phyloP scores from a whole-genome alignment of 2,797 vertebrate species.

The Ctenosaura bakeri region DNA sequence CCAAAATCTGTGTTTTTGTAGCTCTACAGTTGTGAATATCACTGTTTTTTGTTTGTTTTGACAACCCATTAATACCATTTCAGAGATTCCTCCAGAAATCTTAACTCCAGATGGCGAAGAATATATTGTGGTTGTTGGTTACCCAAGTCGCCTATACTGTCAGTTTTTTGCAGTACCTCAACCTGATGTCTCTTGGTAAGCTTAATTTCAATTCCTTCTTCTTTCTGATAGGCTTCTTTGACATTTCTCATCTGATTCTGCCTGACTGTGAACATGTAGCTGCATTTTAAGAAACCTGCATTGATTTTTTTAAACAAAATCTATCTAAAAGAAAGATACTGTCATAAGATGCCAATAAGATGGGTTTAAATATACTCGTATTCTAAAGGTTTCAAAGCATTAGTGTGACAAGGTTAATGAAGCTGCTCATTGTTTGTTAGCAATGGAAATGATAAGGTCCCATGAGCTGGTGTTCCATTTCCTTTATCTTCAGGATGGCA shows the following conservation, averaged over 20 bases:
- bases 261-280: not conserved
- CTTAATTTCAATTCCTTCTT: not conserved
- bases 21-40: not conserved
- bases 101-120: constrained; percentile 86
- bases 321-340: not conserved
- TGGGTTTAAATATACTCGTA: not conserved
- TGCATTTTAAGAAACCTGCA: not conserved
- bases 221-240: constrained; percentile 2
- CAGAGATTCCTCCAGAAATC: constrained; percentile 92
- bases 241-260: not conserved
- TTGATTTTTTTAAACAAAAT: not conserved
- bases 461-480: constrained; percentile 20
- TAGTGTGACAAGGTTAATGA: not conserved
- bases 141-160: constrained; percentile 87
- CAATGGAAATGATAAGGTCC: not conserved
- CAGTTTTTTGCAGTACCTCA: constrained; percentile 91
- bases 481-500: constrained; percentile 7
- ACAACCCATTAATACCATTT: constrained; percentile 31
- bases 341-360: rapidly evolving
- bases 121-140: constrained; percentile 87
- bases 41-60: not conserved
- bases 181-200: constrained; percentile 89
- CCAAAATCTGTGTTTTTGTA: not conserved
- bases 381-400: not conserved
- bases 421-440: not conserved